These are phyloP conservation scores for Gadus chalcogrammus DNA, from an alignment of 2,113 vertebrate genomes.

Conservation along the genomic window DNA sequence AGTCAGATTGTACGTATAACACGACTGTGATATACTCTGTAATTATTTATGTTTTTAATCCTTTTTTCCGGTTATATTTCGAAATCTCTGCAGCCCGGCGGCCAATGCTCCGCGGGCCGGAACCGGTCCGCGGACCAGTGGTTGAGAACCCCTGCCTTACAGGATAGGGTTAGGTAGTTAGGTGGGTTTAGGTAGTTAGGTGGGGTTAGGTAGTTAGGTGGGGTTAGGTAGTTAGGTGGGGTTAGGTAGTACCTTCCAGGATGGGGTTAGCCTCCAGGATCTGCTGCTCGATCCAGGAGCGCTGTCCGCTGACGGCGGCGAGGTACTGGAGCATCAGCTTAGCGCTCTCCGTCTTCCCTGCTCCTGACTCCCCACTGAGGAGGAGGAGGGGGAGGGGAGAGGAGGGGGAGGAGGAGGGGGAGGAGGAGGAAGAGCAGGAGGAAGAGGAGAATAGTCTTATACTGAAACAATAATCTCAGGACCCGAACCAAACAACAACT, in stretches of 20 bases:
- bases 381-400: neutral
- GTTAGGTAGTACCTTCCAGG: conserved; percentile 77
- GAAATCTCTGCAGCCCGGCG: too few species aligned
- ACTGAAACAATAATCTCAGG: too few species aligned
- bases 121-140: too few species aligned
- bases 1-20: neutral
- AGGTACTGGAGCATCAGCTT: conserved; percentile 95
- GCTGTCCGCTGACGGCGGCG: conserved; percentile 89
- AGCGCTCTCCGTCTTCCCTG: conserved; percentile 95
- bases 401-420: too few species aligned
- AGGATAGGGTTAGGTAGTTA: conserved; percentile 53
- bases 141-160: too few species aligned
- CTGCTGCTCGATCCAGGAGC: conserved; percentile 96
- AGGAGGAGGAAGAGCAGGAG: too few species aligned
- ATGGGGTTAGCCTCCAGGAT: conserved; percentile 95
- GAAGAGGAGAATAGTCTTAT: too few species aligned
- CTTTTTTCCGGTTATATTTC: too few species aligned
- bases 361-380: conserved; percentile 91
- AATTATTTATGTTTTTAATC: too few species aligned
- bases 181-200: conserved; percentile 69
- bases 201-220: conserved; percentile 77
- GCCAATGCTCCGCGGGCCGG: too few species aligned
- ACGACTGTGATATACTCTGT: neutral
- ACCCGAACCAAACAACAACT: too few species aligned
- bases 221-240: conserved; percentile 10